phyloP scores from a whole-genome alignment of 2,888 invertebrate genomes.

The Eilema caniola region DNA sequence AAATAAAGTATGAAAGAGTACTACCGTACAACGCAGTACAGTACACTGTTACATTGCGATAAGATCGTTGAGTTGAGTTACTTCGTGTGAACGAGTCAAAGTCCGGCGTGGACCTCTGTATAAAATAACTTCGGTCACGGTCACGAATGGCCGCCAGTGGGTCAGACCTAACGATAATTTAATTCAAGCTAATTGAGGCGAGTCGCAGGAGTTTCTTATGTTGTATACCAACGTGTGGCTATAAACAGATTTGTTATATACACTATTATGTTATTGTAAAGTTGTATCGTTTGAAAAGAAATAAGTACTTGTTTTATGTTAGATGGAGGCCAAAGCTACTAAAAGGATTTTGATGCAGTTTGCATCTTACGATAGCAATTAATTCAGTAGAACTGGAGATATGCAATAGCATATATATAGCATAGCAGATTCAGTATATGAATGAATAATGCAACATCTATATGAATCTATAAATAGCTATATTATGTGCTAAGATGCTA shows the following conservation, averaged over 20 bases:
- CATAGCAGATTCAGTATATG: too few relatives aligned
- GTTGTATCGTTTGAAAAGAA: too few relatives aligned
- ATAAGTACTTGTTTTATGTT: too few relatives aligned
- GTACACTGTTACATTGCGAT: background rate
- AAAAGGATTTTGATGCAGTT: too few relatives aligned
- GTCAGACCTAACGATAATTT: background rate
- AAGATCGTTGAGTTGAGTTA: background rate
- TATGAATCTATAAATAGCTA: background rate
- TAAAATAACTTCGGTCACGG: background rate
- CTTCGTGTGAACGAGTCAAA: background rate
- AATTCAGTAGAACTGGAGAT: too few relatives aligned
- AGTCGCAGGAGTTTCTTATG: background rate
- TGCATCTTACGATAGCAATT: too few relatives aligned
- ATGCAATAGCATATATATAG: too few relatives aligned
- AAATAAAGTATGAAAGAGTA: background rate
- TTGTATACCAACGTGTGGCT: background rate
- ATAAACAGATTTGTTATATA: background rate
- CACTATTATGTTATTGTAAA: too few relatives aligned
- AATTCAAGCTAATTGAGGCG: slow-evolving; percentile 6
- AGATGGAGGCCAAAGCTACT: too few relatives aligned
- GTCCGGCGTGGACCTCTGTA: background rate
- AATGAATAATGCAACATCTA: background rate
- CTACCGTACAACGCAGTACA: background rate
- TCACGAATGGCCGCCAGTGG: background rate
- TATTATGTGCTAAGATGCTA: too few relatives aligned